phyloP scores from a whole-genome alignment of 2,888 invertebrate species.

The Escarpia spicata region DNA sequence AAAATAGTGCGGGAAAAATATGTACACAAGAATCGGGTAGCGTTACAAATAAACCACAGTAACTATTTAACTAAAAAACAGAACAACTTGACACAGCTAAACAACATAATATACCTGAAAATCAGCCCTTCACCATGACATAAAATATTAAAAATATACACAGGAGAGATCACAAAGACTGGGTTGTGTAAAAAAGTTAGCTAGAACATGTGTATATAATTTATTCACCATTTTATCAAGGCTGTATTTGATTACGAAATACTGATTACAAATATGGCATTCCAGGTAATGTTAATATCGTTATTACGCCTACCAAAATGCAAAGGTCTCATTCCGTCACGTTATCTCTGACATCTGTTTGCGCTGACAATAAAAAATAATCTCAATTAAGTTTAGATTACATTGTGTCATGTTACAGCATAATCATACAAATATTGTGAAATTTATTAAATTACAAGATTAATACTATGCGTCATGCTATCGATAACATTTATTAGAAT shows the following conservation, averaged over 20 bases:
- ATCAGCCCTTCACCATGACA: not conserved
- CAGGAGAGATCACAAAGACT: not conserved
- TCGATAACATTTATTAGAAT: not conserved
- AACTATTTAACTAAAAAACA: not conserved
- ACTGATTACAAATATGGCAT: not conserved
- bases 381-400: not conserved
- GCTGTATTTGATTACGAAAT: not conserved
- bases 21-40: not conserved
- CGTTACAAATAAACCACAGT: not conserved
- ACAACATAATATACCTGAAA: not conserved
- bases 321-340: not conserved
- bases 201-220: too few species aligned
- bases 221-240: not conserved
- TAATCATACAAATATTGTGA: not conserved
- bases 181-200: not conserved
- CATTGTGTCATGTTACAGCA: not conserved
- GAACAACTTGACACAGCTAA: not conserved
- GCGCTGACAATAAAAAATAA: not conserved
- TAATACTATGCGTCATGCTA: not conserved
- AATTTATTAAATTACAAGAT: not conserved
- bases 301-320: not conserved
- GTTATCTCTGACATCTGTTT: not conserved
- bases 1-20: not conserved
- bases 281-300: not conserved
- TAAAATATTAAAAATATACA: not conserved